These are phyloP conservation scores for Ameiurus melas DNA, from an alignment of 2,113 vertebrate genomes.

Conservation along the genomic window DNA sequence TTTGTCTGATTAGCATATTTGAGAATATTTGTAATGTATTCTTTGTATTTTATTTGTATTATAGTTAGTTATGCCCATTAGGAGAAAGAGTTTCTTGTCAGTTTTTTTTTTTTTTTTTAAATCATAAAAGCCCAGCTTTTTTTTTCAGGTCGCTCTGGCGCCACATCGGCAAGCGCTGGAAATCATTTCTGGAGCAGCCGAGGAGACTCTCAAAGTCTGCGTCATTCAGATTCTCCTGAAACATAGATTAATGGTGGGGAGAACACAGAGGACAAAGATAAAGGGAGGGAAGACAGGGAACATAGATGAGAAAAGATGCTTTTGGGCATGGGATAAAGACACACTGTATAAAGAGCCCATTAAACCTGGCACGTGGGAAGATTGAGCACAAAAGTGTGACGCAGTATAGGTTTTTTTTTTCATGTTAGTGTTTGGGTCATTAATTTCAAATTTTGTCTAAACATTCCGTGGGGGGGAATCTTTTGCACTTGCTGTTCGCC, in stretches of 20 bases:
- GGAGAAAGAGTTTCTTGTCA: background rate
- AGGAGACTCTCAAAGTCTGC: slow-evolving; percentile 82
- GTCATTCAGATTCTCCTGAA: slow-evolving; percentile 83
- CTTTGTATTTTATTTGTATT: background rate
- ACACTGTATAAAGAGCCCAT: background rate
- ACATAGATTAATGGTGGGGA: background rate
- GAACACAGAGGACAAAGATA: background rate
- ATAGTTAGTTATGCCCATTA: background rate
- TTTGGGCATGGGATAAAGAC: background rate
- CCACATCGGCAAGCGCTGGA: slow-evolving; percentile 86
- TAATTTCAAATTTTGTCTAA: background rate
- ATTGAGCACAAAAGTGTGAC: background rate
- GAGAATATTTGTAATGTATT: background rate
- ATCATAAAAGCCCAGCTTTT: slow-evolving; percentile 84
- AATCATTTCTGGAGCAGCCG: slow-evolving; percentile 78
- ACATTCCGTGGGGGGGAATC: background rate
- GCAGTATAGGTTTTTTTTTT: background rate
- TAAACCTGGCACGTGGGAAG: background rate
- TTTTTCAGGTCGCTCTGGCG: slow-evolving; percentile 86
- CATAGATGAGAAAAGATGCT: background rate
- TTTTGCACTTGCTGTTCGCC: background rate
- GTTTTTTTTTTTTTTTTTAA: background rate
- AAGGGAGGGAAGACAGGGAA: background rate
- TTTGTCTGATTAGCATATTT: background rate
- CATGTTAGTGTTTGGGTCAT: background rate